A percentile compares a stretch with the other conserved stretches of the same genome.
Evolutionary conservation across 2,888 invertebrate species (phyloP).

Genomic region (Phortica okadai): DNA sequence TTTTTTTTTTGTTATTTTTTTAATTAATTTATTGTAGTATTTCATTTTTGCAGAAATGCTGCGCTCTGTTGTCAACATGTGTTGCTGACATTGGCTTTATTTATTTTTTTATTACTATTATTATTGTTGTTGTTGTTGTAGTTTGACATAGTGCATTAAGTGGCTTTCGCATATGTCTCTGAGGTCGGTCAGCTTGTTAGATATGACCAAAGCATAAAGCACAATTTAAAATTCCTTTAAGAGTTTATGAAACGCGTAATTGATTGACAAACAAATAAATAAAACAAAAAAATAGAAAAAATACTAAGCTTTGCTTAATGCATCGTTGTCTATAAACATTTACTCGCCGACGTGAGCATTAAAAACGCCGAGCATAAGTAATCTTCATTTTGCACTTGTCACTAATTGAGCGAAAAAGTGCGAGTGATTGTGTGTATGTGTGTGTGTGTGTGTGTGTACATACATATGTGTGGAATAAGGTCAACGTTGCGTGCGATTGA

Average conservation of each 20-base stretch:
- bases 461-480: constrained; percentile 19
- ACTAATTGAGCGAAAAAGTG: not conserved
- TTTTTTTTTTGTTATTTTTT: not conserved
- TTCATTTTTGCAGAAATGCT: not conserved
- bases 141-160: no score
- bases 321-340: not conserved
- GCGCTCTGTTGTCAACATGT: constrained; percentile 11
- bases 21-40: not conserved
- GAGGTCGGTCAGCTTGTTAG: not conserved
- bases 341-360: not conserved
- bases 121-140: constrained; percentile 15
- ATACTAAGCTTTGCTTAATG: not conserved
- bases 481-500: constrained; percentile 21
- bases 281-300: not conserved
- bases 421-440: not conserved
- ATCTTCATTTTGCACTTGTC: constrained; percentile 9
- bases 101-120: not conserved
- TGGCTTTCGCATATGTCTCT: not conserved
- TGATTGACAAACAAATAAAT: constrained; percentile 22
- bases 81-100: constrained; percentile 33
- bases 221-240: not conserved
- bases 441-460: not conserved
- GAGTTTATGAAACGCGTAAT: not conserved
- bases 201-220: not conserved
- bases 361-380: not conserved